Base-by-base conservation (phyloP, 2,113 vertebrate species). In the Microcebus tavaratra region DNA sequence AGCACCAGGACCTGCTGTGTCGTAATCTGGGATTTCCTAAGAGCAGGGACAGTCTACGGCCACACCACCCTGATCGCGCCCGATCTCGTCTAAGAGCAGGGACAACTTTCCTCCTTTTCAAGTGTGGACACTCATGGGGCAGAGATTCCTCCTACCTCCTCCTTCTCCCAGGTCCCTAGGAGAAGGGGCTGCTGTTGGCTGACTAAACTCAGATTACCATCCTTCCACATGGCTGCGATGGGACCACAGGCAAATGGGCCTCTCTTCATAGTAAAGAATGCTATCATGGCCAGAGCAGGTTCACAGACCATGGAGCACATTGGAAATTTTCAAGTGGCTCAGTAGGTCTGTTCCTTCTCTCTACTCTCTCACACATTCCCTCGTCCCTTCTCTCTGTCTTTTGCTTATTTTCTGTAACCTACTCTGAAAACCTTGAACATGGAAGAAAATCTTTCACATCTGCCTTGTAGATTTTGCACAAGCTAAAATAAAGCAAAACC, bases 371-470 rank as follows among this genome's bases (percentile, higher is more conserved):
- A 2, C 0, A 0, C 13, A 29, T 31, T 81, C 68, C 31, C 53
- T n/a, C 55, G 36, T 48, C 50, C 63, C 68, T 72, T 75, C 63
- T 96, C 17, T 88, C 36, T 72, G 15, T 34, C 50, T 81, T 39
- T 1, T 11, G 45, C 73, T 94, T 39, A 67, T 76, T 96, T 91
- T 94, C 80, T 94, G 34, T 94, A 83, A 86, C 84, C 31, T 93
- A 29, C 27, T 48, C 21, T 2, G 70, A 31, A 72, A 86, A 18
- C 29, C 91, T 93, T 87, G 12, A 36, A 67, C 15, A 15, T 50
- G 65, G 68, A 79, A 91, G 95, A 91, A 88, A 90, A 42, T 4
- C 57, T 72, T 96, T 61, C 72, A 45, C 42, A 72, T 91, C 91
- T 90, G 57, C 61, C 79, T 76, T 86, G 23, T 67, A 65, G n/a